Base-by-base conservation (phyloP, 1,140 invertebrate genomes). In the Onthophagus taurus region DNA sequence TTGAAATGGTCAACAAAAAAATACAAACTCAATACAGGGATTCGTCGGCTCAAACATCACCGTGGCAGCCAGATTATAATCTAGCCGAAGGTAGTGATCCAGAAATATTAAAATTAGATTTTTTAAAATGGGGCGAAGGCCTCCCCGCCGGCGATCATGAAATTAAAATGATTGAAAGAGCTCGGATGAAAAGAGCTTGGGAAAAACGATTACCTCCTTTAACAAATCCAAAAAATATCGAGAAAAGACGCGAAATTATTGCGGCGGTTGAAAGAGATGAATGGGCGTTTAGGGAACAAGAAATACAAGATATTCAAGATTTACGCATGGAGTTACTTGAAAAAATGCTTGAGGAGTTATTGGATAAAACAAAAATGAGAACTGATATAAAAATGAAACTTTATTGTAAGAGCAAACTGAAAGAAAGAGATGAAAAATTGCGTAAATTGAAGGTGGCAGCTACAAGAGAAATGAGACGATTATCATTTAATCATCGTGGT, bases 11-110 rank as follows among this genome's bases (percentile, higher is more conserved):
- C 23, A 42, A 54, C 18, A 43, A 42, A 1, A 46, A 53, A 24
- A 48, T 57, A 0, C 83, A 88, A 65, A 88, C 83, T 1, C 68
- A 81, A 50, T 83, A 72, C 55, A 70, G 85, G 47, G 86, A 90
- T 50, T 78, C 76, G 3, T 83, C 83, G 51, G 71, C 79, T 9
- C 85, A 89, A 64, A 89, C 86, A 1, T 63, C 72, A 19, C 84
- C 85, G 0, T 89, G 85, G 75, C 75, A 83, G 38, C 72, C 77
- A 1, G 65, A 72, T 20, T 77, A 72, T 53, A 69, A 69, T 13
- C 57, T 75, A 0, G 68, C 70, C 19, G 55, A 70, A 0, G 50
- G 51, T 0, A 66, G 63, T 11, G 55, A 65, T 26, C 78, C 78
- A 11, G 78, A 82, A 59, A 65, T 81, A 2, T 57, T 82, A 3